Percentiles rank a stretch among this genome's conserved stretches.
Evolutionary conservation across 2,888 invertebrate species (phyloP).

Genomic region (Agelastica alni): DNA sequence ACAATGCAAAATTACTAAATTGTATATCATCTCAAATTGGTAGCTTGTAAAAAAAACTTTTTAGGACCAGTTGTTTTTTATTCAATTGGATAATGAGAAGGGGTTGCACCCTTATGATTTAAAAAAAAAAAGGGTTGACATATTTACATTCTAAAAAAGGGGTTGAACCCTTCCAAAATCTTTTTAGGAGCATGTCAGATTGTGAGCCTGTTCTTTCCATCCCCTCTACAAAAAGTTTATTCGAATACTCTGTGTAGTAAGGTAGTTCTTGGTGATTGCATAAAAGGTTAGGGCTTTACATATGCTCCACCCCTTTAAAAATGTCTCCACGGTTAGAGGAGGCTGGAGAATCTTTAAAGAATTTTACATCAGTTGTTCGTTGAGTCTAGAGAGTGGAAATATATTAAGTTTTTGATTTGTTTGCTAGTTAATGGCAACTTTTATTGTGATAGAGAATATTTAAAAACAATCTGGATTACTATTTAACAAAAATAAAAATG

Average conservation of each 20-base stretch:
- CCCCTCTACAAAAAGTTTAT: constrained; percentile 35
- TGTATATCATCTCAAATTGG: too few species aligned
- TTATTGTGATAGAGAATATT: too few species aligned
- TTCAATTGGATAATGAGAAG: not conserved
- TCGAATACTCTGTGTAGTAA: constrained; percentile 30
- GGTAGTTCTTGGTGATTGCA: constrained; percentile 28
- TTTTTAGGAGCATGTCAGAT: constrained; percentile 27
- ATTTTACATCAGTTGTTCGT: too few species aligned
- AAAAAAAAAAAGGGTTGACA: constrained; percentile 34
- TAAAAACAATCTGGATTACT: too few species aligned
- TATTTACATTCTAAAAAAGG: constrained; percentile 31
- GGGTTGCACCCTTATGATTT: constrained; percentile 13
- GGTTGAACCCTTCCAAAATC: constrained; percentile 34
- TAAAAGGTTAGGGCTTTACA: constrained; percentile 45
- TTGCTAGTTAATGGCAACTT: too few species aligned
- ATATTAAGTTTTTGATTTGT: too few species aligned
- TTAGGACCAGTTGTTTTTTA: not conserved
- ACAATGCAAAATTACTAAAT: too few species aligned
- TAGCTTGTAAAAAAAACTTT: not conserved
- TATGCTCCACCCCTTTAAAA: constrained; percentile 49
- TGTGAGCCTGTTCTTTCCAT: constrained; percentile 18
- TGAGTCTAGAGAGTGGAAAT: too few species aligned
- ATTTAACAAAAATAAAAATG: too few species aligned
- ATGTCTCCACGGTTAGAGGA: not conserved
- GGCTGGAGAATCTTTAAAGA: constrained; percentile 8